Base-by-base conservation (phyloP, 2,888 invertebrate species). In the Pseudococcus jackbeardsleyi region DNA sequence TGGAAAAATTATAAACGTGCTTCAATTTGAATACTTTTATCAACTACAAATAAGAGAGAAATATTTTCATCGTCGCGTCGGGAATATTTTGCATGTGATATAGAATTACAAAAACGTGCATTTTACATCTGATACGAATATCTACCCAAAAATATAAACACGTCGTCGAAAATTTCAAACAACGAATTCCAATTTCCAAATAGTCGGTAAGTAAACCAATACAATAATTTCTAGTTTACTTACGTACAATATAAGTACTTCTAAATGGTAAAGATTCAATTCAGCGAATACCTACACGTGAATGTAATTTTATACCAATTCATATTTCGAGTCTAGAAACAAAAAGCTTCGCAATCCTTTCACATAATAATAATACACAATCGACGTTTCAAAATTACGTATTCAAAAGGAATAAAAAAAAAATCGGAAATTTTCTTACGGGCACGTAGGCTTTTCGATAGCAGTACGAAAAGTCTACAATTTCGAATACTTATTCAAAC, bases 151-250 rank as follows among this genome's bases (percentile, higher is more conserved):
- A 33, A 3, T 54, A 54, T 59, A 6, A 9, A 0, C 19, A 59
- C 19, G 19, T 15, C 5, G 11, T 72, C 33, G 68, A 72, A 42
- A 79, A 42, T 15, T n/a, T n/a, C 42, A 22, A 79, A 79, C 42
- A 79, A 46, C 42, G 79, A 79, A 79, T 79, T 79, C 42, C 79
- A n/a, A 79, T 79, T 79, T 79, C 12, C 79, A 72, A 22, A 72
- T 33, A 3, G 11, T 72, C 68, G 17, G 54, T 59, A 19, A 59
- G 50, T 50, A 59, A 59, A 72, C 68, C 68, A 72, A 72, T 72
- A 15, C 33, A 26, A 33, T 72, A 72, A 72, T 72, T 72, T 72
- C 68, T 72, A 33, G 68, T 72, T 72, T 33, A 26, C 33, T 15
- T 26, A 33, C 26, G 26, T 26, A 26, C 12, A 33, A 72, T 33